These are phyloP conservation scores for Plagodis pulveraria DNA, from an alignment of 2,888 invertebrate genomes.

Conservation along the genomic window DNA sequence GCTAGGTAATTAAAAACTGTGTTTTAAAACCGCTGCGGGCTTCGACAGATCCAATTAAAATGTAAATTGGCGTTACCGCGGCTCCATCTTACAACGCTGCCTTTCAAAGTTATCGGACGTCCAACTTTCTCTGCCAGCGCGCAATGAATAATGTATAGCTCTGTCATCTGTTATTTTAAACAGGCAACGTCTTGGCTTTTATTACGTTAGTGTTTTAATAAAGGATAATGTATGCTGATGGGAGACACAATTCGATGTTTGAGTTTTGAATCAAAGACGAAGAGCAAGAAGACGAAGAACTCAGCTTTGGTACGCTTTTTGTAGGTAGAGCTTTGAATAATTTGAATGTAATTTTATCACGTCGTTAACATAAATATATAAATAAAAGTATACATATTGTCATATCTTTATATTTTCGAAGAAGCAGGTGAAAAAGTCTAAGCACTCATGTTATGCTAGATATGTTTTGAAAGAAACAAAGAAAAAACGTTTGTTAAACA, in stretches of 20 bases:
- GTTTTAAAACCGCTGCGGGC: conserved; percentile 45
- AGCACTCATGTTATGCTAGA: too few species aligned
- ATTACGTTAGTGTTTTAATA: conserved; percentile 55
- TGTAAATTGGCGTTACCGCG: conserved; percentile 62
- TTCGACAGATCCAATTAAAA: conserved; percentile 66
- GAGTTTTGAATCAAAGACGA: background rate
- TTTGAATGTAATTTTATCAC: too few species aligned
- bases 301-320: too few species aligned
- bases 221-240: conserved; percentile 48
- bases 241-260: background rate
- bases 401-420: too few species aligned
- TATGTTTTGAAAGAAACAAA: too few species aligned
- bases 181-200: conserved; percentile 67
- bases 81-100: conserved; percentile 52
- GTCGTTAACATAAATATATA: too few species aligned
- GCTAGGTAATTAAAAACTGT: conserved; percentile 46
- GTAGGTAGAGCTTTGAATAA: too few species aligned
- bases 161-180: conserved; percentile 74
- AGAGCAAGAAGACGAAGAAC: background rate
- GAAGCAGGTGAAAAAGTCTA: too few species aligned
- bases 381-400: too few species aligned
- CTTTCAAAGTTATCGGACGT: conserved; percentile 62
- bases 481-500: too few species aligned
- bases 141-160: conserved; percentile 71
- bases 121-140: conserved; percentile 59